Conservation (phyloP, 2,888 invertebrate species). For the Dynastes hyllus region DNA sequence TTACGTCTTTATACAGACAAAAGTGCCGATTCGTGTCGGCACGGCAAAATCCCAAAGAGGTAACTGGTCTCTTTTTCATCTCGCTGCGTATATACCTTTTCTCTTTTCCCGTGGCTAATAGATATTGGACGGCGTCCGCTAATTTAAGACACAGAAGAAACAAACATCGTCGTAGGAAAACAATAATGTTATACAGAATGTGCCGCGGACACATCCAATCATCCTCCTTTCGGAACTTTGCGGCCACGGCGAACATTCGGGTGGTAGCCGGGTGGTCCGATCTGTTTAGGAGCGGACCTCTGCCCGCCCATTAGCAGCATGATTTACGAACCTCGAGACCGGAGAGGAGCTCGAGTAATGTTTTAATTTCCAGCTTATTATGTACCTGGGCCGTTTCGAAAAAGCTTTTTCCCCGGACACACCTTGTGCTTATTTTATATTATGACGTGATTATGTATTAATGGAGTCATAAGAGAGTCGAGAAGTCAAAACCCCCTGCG, state of each 20-base stretch:
- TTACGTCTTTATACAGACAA: no score
- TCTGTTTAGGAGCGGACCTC: slow-evolving; percentile 35
- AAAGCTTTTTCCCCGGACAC: slow-evolving; percentile 43
- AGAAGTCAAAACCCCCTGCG: slow-evolving; percentile 45
- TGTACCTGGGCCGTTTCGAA: slow-evolving; percentile 24
- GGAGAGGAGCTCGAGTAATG: slow-evolving; percentile 53
- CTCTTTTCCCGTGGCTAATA: slow-evolving; percentile 25
- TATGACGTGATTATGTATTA: slow-evolving; percentile 60
- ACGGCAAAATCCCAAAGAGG: slow-evolving; percentile 10
- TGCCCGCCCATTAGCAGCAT: slow-evolving; percentile 60
- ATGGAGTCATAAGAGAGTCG: slow-evolving; percentile 52
- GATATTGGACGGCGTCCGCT: slow-evolving; percentile 26
- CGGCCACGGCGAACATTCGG: slow-evolving; percentile 31
- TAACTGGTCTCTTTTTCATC: background rate
- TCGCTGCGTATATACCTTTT: background rate
- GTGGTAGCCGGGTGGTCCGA: slow-evolving; percentile 46
- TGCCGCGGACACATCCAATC: slow-evolving; percentile 24
- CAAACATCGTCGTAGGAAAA: slow-evolving; percentile 35
- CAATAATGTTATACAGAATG: slow-evolving; percentile 34
- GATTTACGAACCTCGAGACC: slow-evolving; percentile 60
- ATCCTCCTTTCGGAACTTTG: slow-evolving; percentile 38
- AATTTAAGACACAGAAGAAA: slow-evolving; percentile 38
- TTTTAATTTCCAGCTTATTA: slow-evolving; percentile 59
- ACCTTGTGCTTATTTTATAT: slow-evolving; percentile 65
- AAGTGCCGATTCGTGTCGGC: background rate